phyloP scores from a whole-genome alignment of 2,113 vertebrate species.

The Pachycephala philippinensis region DNA sequence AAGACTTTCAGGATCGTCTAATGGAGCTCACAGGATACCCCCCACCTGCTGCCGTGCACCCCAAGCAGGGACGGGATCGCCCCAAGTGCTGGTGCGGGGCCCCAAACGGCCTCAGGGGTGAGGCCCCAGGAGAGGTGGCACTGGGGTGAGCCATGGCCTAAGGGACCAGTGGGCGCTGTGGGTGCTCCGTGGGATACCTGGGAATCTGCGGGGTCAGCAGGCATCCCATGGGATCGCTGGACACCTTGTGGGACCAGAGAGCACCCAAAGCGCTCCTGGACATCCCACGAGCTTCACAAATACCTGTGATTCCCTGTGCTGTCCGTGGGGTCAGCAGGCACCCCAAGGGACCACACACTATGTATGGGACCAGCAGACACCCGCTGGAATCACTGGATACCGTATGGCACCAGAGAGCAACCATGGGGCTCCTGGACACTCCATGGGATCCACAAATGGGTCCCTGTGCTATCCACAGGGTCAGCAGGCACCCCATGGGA shows the following conservation, averaged over 20 bases:
- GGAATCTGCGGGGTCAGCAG: background rate
- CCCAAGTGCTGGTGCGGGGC: background rate
- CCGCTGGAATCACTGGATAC: background rate
- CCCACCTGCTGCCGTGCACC: background rate
- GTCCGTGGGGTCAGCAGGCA: background rate
- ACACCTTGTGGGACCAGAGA: background rate
- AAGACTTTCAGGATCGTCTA: background rate
- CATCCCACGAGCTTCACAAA: accelerated
- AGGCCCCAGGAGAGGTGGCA: background rate
- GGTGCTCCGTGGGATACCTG: background rate
- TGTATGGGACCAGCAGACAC: background rate
- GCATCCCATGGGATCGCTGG: background rate
- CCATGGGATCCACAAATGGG: accelerated
- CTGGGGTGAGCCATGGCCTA: background rate
- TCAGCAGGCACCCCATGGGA: background rate
- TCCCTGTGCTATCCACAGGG: background rate
- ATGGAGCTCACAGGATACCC: background rate
- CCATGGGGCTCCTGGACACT: background rate
- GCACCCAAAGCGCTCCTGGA: background rate
- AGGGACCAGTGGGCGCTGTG: background rate
- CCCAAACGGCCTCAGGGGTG: background rate
- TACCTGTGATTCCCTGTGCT: background rate
- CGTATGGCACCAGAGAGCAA: background rate
- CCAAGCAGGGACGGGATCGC: background rate
- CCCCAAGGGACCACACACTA: background rate